A percentile compares a stretch with the other conserved stretches of the same genome.
Conservation (phyloP, 2,113 vertebrate genomes). For the Lutjanus erythropterus region DNA sequence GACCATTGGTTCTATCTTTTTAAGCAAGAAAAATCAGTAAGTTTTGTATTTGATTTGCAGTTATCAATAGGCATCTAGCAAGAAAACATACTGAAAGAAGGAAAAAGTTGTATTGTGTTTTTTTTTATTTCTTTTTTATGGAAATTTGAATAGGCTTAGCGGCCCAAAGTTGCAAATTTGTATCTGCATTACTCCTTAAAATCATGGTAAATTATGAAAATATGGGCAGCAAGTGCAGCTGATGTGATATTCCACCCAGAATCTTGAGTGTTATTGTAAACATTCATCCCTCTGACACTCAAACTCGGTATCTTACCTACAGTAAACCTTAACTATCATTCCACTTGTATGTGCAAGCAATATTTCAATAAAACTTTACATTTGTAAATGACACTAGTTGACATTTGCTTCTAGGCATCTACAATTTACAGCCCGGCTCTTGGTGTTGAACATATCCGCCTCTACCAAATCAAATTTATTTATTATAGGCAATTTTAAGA, state of each 20-base stretch:
- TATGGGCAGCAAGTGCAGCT: neutral
- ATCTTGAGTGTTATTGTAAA: neutral
- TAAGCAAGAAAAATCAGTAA: neutral
- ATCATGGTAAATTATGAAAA: neutral
- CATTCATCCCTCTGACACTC: neutral
- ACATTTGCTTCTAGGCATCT: neutral
- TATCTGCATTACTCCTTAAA: neutral
- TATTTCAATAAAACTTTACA: neutral
- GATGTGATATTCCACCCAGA: neutral
- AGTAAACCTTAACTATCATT: neutral
- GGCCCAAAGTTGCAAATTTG: neutral
- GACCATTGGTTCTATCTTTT: neutral
- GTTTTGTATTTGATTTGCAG: neutral
- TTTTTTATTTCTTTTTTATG: no score
- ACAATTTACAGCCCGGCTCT: neutral
- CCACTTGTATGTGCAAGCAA: neutral
- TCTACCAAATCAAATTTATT: slow-evolving; percentile 1
- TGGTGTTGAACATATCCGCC: neutral
- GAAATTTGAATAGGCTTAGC: no score
- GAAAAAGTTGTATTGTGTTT: no score
- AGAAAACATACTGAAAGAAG: neutral
- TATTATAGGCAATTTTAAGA: slow-evolving; percentile 7
- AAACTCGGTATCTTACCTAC: neutral
- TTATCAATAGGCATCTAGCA: neutral
- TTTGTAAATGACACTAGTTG: neutral